Evolutionary conservation across 2,113 vertebrate species (phyloP).

Genomic region (Seriola dumerili): DNA sequence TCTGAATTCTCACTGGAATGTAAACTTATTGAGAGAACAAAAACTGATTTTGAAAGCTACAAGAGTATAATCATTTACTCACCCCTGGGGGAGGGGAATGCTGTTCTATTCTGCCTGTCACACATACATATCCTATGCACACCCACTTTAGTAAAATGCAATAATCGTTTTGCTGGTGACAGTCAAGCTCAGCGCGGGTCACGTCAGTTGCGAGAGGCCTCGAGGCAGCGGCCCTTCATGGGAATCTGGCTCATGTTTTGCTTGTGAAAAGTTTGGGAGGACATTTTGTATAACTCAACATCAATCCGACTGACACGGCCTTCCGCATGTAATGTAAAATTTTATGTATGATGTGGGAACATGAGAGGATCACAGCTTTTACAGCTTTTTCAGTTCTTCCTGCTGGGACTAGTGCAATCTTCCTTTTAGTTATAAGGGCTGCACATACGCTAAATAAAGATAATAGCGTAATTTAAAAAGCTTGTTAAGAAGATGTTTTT

Average conservation of each 20-base stretch:
- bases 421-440: neutral
- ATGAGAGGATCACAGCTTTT: neutral
- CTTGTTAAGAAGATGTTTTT: too few species aligned
- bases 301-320: conserved; percentile 53
- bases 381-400: neutral
- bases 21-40: conserved; percentile 71
- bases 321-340: conserved; percentile 37
- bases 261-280: conserved; percentile 49
- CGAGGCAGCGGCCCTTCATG: conserved; percentile 32
- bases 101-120: conserved; percentile 12
- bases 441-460: neutral
- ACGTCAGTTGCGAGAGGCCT: conserved; percentile 36
- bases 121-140: conserved; percentile 1
- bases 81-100: conserved; percentile 30
- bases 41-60: conserved; percentile 12
- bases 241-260: conserved; percentile 60
- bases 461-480: neutral
- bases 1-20: conserved; percentile 67
- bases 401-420: neutral
- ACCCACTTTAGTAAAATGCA: conserved; percentile 10
- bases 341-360: conserved; percentile 45
- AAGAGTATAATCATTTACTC: conserved; percentile 23
- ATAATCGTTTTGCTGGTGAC: conserved; percentile 44
- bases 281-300: conserved; percentile 54
- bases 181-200: conserved; percentile 32